Percentiles rank a stretch among this genome's conserved stretches.
These are phyloP conservation scores for Xylota sylvarum DNA, from an alignment of 2,888 invertebrate genomes.

Conservation along the genomic window DNA sequence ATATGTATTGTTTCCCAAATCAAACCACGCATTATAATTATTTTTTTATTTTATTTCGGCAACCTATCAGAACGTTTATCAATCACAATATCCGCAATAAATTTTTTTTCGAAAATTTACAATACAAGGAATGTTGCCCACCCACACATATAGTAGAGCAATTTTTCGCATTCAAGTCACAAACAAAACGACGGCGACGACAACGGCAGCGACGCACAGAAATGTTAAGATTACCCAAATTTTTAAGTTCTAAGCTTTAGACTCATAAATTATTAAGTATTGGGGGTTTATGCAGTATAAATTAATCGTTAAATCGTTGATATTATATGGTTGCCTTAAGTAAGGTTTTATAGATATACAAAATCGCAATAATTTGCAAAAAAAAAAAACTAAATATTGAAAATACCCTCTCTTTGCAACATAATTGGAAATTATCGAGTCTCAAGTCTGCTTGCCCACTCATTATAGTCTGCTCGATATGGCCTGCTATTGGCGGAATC, in stretches of 20 bases:
- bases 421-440: constrained; percentile 5
- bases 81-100: constrained; percentile 38
- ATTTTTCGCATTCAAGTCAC: constrained; percentile 34
- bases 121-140: constrained; percentile 28
- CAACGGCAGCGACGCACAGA: background rate
- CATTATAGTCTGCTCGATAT: constrained; percentile 7
- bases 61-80: constrained; percentile 26
- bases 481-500: background rate
- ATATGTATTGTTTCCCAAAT: background rate
- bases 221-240: constrained; percentile 26
- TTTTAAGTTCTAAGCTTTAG: background rate
- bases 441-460: background rate
- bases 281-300: background rate
- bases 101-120: constrained; percentile 20
- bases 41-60: constrained; percentile 5
- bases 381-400: background rate
- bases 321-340: constrained; percentile 19
- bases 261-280: background rate
- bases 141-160: constrained; percentile 46
- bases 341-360: constrained; percentile 3
- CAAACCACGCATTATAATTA: background rate
- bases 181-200: background rate
- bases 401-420: background rate
- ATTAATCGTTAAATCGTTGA: background rate
- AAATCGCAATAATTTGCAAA: background rate